Base-by-base conservation (phyloP, 2,888 invertebrate genomes). In the Strigamia maritima region DNA sequence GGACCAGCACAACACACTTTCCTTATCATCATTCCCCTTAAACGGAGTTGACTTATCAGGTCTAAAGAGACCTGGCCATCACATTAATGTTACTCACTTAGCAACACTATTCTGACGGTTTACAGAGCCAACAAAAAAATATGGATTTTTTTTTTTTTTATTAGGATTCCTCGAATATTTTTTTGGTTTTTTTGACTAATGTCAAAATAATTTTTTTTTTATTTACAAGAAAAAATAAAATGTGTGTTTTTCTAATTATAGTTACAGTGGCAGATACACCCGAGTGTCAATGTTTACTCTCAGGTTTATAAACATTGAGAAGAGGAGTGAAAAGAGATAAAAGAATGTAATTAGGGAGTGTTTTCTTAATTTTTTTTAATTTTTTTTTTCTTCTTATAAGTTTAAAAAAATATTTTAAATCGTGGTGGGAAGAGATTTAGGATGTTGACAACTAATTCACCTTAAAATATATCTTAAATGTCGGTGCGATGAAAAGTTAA, bases 251-350 rank as follows among this genome's bases (percentile, higher is more conserved):
- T 4, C 70, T 28, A 70, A 70, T 70, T 70, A 70, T 70, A 70
- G 70, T 28, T 3, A n/a, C 70, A 26, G 70, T 70, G 70, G 70
- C 70, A 26, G 70, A 28, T 12, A 28, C 28, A 8, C 70, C 0
- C 28, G 26, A 28, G 70, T 70, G 70, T 28, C 26, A 70, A 70
- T 70, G 70, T 70, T 70, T 28, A 28, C 70, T 28, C 7, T 26
- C 12, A 60, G 70, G 28, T 70, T 70, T 70, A 70, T 70, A 70
- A 70, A 70, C 70, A 70, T 70, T 70, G 70, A 14, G 12, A n/a
- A 28, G 28, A 70, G 70, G 70, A 70, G 70, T 28, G 28, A 16
- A 28, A 60, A 28, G 65, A 65, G 28, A 70, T 28, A 70, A 70
- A 70, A 26, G 24, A 70, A 70, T 70, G 70, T 28, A 28, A 70